These are phyloP conservation scores for Callipepla squamata DNA, from an alignment of 2,113 vertebrate species.

Conservation along the genomic window DNA sequence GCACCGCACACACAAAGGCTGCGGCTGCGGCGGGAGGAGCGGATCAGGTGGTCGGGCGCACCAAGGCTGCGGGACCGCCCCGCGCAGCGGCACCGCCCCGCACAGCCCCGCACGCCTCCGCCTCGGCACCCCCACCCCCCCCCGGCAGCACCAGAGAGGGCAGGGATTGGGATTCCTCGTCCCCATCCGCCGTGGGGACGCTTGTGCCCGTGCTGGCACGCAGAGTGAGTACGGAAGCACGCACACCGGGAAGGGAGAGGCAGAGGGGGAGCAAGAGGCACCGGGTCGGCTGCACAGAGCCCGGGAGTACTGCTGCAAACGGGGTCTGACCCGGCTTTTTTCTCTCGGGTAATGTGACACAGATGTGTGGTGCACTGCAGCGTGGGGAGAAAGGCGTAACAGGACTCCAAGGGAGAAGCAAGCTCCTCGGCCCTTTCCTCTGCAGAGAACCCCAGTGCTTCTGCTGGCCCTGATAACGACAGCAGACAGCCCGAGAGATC, in stretches of 20 bases:
- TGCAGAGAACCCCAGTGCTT: background rate
- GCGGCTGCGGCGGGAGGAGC: background rate
- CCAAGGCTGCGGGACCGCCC: background rate
- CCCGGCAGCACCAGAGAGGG: too few species aligned
- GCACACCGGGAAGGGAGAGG: background rate
- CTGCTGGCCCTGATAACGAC: background rate
- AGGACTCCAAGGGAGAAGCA: background rate
- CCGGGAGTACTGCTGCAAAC: too few species aligned
- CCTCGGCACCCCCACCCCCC: too few species aligned
- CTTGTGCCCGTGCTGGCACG: too few species aligned
- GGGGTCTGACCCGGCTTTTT: background rate
- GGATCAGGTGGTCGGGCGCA: background rate
- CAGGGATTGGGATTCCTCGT: background rate
- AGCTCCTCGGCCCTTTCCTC: too few species aligned
- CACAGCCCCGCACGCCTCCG: background rate
- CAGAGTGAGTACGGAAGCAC: too few species aligned
- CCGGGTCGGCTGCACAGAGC: background rate
- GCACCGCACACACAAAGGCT: background rate
- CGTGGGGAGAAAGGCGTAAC: background rate
- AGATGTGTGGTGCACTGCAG: background rate
- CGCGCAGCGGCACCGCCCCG: background rate
- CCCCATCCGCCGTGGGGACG: too few species aligned
- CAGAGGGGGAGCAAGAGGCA: background rate
- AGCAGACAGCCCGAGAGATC: background rate
- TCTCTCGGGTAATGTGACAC: rapidly evolving